Evolutionary conservation across 2,888 invertebrate genomes (phyloP).

Genomic region (Parnassius mnemosyne): DNA sequence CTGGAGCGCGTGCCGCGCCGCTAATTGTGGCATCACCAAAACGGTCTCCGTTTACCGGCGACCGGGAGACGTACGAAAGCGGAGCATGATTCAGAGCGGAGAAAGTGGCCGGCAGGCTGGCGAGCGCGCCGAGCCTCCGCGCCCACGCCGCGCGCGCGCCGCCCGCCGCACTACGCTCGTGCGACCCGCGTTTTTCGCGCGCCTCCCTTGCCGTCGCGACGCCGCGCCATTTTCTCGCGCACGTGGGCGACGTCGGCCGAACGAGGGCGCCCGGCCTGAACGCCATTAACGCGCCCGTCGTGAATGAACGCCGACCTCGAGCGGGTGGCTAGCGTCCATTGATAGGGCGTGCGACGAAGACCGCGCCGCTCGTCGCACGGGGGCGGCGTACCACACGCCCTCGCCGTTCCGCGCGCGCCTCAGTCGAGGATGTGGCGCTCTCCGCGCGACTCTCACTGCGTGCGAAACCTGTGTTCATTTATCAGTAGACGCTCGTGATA

Average conservation of each 20-base stretch:
- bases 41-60: constrained; percentile 57
- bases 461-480: constrained; percentile 77
- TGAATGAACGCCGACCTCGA: constrained; percentile 78
- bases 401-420: constrained; percentile 75
- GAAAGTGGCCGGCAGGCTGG: constrained; percentile 45
- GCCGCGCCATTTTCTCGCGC: constrained; percentile 79
- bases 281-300: constrained; percentile 76
- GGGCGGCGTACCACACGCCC: constrained; percentile 74
- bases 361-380: constrained; percentile 57
- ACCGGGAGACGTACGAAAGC: constrained; percentile 46
- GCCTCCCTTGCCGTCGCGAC: constrained; percentile 73
- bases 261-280: constrained; percentile 66
- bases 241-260: constrained; percentile 73
- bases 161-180: constrained; percentile 63
- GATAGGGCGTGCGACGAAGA: constrained; percentile 74
- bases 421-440: constrained; percentile 80
- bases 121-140: constrained; percentile 64
- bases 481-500: constrained; percentile 63
- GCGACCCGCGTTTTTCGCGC: constrained; percentile 76
- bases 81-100: constrained; percentile 65
- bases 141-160: constrained; percentile 50
- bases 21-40: constrained; percentile 77
- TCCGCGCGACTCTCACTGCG: constrained; percentile 62
- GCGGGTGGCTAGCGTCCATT: constrained; percentile 72
- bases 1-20: constrained; percentile 64